Evolutionary conservation across 2,888 invertebrate genomes (phyloP), one percentile per base, ranked within the genome.

Genomic region (Macroteleia sp.): DNA sequence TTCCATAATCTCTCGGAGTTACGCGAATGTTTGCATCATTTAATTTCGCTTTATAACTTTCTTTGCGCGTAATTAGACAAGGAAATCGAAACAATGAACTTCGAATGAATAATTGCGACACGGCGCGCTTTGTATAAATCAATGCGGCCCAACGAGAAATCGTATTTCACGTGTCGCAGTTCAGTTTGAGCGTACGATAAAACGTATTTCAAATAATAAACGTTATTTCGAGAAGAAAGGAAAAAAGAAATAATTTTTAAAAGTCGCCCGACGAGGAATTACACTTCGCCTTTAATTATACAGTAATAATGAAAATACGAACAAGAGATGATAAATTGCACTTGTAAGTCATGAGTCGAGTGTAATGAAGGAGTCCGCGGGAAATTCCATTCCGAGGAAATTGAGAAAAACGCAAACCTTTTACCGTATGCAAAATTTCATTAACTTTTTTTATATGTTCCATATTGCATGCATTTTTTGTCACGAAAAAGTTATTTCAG

Each of bases 401-500:
- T 75, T 75, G 75, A 75, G 75, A 62, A 75, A 69, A 75, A 75
- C 69, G 75, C 69, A 67, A 69, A 75, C 67, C 75, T 69, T 75
- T 75, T 75, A 75, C 69, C 62, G 69, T 75, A 76, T 76, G 75
- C 75, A 69, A 69, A 76, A 76, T 76, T 76, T 76, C 75, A 76
- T 76, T 76, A 74, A 75, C 61, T 57, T 66, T 74, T 59, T 59
- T 66, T 74, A 69, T 69, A 59, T 34, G 34, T 42, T 70, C 52
- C 66, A 74, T 66, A 66, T 74, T 66, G 73, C 73, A 59, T 52
- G 59, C 59, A 64, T 74, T 74, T 74, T 74, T 74, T 73, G 56
- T 73, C 73, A 34, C 30, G 41, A 28, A 62, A 73, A 57, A 42
- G 64, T 73, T 57, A 73, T 64, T 64, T 57, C 57, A 34, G 64